Evolutionary conservation across 2,888 invertebrate species (phyloP), one percentile per base, ranked within the genome.

Genomic region (Aphrophora alni): DNA sequence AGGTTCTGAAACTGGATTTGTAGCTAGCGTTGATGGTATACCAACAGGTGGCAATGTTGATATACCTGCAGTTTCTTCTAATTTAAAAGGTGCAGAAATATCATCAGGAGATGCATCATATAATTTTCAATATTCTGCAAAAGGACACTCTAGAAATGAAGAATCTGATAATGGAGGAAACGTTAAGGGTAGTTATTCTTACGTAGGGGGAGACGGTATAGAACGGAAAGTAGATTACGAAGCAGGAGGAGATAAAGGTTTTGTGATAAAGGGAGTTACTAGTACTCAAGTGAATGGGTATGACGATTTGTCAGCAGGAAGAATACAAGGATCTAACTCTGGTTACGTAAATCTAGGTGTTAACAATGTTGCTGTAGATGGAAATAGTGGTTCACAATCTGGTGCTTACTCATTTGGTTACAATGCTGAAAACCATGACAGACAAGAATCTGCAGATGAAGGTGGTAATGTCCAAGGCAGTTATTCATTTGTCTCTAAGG

Each of bases 231-330:
- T 84, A 26, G 83, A 83, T 28, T 87, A 86, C 82, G 78, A 84
- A 38, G 87, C 87, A 21, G 87, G 87, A 27, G 83, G 85, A 26
- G 84, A 82, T 24, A 86, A 85, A 12, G 87, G 87, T 26, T 87
- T 87, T 81, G 84, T 87, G 8, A 85, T 85, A 28, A 83, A 84
- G 25, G 85, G 86, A 10, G 70, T 80, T 5, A 76, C 59, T 12
- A 25, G 26, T 68, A 68, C 3, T 68, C 3, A 33, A 33, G 5
- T 33, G 8, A 33, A 33, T 5, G 33, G 3, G 33, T 33, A 5
- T 33, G 5, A 33, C 8, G 33, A 33, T 5, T 5, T 5, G 3
- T 33, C 33, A 33, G 33, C 8, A 33, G 33, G 8, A 33, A 33
- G 8, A 5, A 33, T 8, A 33, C 3, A 33, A 3, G 8, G 33